phyloP scores from a whole-genome alignment of 2,797 vertebrate species.

The Euthynnus affinis region DNA sequence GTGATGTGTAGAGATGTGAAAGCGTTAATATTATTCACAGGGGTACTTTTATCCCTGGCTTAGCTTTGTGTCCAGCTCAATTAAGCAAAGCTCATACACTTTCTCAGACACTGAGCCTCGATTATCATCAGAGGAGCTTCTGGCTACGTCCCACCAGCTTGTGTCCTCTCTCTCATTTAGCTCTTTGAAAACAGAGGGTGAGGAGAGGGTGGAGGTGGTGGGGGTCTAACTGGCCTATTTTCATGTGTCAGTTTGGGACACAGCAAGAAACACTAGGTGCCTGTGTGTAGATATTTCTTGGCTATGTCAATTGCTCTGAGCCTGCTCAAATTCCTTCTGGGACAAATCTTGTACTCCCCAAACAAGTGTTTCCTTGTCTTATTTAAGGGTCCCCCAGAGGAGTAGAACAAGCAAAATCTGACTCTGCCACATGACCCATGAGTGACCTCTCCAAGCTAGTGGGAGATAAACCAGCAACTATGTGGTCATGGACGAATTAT shows the following conservation, averaged over 20 bases:
- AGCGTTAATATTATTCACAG: slow-evolving; percentile 73
- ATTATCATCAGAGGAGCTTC: slow-evolving; percentile 63
- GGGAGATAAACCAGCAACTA: slow-evolving; percentile 43
- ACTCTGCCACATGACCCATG: slow-evolving; percentile 41
- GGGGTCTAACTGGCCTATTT: slow-evolving; percentile 52
- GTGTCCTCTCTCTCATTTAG: slow-evolving; percentile 24
- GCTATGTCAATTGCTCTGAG: slow-evolving; percentile 70
- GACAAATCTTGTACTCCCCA: slow-evolving; percentile 62
- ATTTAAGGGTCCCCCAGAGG: slow-evolving; percentile 55
- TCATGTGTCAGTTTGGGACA: slow-evolving; percentile 45
- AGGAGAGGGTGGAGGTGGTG: not conserved
- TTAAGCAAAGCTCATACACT: slow-evolving; percentile 69
- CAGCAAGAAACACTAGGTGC: slow-evolving; percentile 41
- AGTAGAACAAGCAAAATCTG: slow-evolving; percentile 61
- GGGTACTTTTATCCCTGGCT: slow-evolving; percentile 67
- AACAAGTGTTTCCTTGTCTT: slow-evolving; percentile 70
- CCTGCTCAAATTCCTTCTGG: slow-evolving; percentile 52
- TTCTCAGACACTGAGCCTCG: slow-evolving; percentile 55
- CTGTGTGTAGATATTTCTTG: slow-evolving; percentile 58
- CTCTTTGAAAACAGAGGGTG: slow-evolving; percentile 43
- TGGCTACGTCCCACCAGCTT: slow-evolving; percentile 47
- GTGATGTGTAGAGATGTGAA: slow-evolving; percentile 55
- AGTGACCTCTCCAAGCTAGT: slow-evolving; percentile 32
- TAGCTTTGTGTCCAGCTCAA: slow-evolving; percentile 73
- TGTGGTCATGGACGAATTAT: slow-evolving; percentile 36